These are phyloP conservation scores for Norana najaformis DNA, from an alignment of 2,888 invertebrate species.

Conservation along the genomic window DNA sequence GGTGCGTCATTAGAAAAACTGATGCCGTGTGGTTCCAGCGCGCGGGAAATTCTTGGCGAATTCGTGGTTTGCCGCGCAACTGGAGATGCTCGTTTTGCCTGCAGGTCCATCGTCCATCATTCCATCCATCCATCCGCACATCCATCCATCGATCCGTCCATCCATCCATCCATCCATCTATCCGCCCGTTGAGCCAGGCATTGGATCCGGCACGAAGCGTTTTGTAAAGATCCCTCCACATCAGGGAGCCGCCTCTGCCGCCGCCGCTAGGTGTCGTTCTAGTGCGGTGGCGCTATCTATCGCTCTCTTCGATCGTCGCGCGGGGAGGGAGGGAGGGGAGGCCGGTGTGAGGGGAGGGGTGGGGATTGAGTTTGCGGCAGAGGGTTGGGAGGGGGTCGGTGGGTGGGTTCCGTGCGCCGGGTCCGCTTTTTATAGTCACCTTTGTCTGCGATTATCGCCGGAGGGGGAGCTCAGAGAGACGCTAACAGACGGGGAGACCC, in stretches of 20 bases:
- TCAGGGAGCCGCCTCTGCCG: neutral
- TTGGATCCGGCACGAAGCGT: neutral
- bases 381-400: neutral
- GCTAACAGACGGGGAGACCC: neutral
- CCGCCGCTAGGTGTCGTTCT: slow-evolving; percentile 24
- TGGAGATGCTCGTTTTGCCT: neutral
- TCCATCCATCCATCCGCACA: neutral
- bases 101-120: neutral
- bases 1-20: no score
- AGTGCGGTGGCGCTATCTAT: slow-evolving; percentile 1
- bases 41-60: no score
- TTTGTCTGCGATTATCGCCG: slow-evolving; percentile 20
- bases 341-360: neutral
- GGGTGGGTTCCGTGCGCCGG: neutral
- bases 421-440: slow-evolving; percentile 15
- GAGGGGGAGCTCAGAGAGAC: neutral
- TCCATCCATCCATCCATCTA: neutral
- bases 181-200: neutral
- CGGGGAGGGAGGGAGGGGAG: neutral
- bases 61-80: no score
- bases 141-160: neutral
- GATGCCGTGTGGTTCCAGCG: no score
- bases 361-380: neutral
- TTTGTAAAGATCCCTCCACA: neutral
- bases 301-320: neutral